Evolutionary conservation across 2,888 invertebrate genomes (phyloP), one percentile per base, ranked within the genome.

Genomic region (Drosophila testacea): DNA sequence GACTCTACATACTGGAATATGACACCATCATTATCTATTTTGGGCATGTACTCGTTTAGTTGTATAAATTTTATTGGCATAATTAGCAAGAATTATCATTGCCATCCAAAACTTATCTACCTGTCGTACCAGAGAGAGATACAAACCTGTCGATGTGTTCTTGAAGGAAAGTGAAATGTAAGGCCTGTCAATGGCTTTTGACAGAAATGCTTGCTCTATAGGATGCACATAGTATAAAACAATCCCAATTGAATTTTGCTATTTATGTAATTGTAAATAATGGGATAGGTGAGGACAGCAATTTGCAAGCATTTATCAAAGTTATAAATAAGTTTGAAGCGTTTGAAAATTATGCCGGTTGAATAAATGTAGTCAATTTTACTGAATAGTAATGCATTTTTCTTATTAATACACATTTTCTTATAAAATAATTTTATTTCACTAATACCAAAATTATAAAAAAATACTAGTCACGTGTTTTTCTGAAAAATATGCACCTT

Each of bases 11-110:
- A 52, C 22, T 38, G 16, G 46, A 57, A 67, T 63, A 48, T 41
- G 13, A 30, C 46, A 38, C 13, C 44, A 60, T 13, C 56, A 63
- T 75, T 82, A 77, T 83, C 83, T 79, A 77, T 85, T 85, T 79
- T 60, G 65, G 63, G 67, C 57, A 34, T 48, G 38, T 28, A 34
- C 44, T 46, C 56, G 7, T 32, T 22, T 22, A 22, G 48, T 28
- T 42, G 41, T 41, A 30, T 38, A 55, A 63, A 65, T 65, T 81
- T 82, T 82, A 82, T 82, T 86, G 84, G 65, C 79, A 74, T 77
- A 83, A 83, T 86, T 86, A 78, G 74, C 54, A 9, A 54, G 46
- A 70, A 78, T 74, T 77, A 70, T 74, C 64, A 55, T 67, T 68
- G 52, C 9, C 52, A 57, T 38, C 44, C 36, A 57, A 39, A 56